A percentile compares a stretch with the other conserved stretches of the same genome.
Conservation (phyloP, 2,888 invertebrate genomes). For the Trissonchulus latispiculum region DNA sequence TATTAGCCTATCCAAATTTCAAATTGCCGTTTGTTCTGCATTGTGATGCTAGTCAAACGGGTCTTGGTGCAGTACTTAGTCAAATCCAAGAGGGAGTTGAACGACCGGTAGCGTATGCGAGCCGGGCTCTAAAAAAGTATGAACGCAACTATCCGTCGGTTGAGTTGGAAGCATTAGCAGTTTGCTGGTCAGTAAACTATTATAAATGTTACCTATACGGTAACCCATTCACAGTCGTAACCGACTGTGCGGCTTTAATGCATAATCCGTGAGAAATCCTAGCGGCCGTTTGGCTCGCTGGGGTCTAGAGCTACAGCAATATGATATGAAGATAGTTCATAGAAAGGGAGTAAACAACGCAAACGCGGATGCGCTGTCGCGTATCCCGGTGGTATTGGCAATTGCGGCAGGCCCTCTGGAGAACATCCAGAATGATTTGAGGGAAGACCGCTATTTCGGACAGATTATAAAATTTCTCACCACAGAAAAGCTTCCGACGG, state of each 20-base stretch:
- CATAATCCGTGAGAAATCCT: conserved; percentile 44
- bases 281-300: conserved; percentile 47
- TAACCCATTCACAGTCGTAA: neutral
- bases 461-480: too few species aligned
- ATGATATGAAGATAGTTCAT: conserved; percentile 42
- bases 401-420: too few species aligned
- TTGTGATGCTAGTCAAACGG: neutral
- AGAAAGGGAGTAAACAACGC: too few species aligned
- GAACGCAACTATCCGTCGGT: neutral
- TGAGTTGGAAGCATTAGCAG: conserved; percentile 2
- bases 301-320: conserved; percentile 45
- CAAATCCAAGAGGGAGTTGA: neutral
- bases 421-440: too few species aligned
- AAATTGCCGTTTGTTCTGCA: neutral
- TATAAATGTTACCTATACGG: neutral
- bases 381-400: too few species aligned
- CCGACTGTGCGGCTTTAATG: conserved; percentile 2
- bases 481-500: too few species aligned
- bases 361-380: too few species aligned
- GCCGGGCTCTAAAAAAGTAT: neutral
- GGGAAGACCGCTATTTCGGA: too few species aligned
- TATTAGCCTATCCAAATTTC: neutral
- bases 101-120: neutral
- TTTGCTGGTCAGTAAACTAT: neutral
- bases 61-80: neutral